These are phyloP conservation scores for Tipula unca DNA, from an alignment of 2,888 invertebrate species.

Conservation along the genomic window DNA sequence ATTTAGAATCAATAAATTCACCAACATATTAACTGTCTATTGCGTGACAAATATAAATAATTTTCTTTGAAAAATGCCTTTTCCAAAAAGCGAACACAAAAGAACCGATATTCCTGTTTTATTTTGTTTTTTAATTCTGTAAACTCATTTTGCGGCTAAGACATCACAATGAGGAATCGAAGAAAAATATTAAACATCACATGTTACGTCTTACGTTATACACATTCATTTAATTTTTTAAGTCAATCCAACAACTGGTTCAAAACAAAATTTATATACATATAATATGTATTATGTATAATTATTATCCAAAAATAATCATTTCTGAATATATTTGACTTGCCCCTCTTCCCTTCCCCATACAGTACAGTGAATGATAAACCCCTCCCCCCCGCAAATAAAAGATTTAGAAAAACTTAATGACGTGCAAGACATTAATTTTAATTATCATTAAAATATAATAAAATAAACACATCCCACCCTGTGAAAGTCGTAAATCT, in stretches of 20 bases:
- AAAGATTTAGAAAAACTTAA: background rate
- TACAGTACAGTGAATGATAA: background rate
- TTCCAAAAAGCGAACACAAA: background rate
- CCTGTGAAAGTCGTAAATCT: background rate
- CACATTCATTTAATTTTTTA: background rate
- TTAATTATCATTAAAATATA: background rate
- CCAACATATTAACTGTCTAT: background rate
- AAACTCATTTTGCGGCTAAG: conserved; percentile 14
- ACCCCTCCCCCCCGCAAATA: background rate
- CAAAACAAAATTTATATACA: background rate
- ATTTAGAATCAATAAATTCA: background rate
- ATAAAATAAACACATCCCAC: conserved; percentile 14
- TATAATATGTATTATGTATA: background rate
- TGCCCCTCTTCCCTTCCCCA: too few relatives aligned
- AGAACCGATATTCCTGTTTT: background rate
- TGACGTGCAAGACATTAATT: background rate
- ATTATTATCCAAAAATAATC: background rate
- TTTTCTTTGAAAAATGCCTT: background rate
- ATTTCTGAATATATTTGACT: background rate
- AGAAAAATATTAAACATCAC: background rate
- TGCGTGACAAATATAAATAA: background rate
- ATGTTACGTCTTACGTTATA: background rate
- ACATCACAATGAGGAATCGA: background rate
- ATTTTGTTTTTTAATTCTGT: background rate
- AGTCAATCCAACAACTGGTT: background rate